Evolutionary conservation across 2,888 invertebrate species (phyloP).

Genomic region (Steinernema hermaphroditum): DNA sequence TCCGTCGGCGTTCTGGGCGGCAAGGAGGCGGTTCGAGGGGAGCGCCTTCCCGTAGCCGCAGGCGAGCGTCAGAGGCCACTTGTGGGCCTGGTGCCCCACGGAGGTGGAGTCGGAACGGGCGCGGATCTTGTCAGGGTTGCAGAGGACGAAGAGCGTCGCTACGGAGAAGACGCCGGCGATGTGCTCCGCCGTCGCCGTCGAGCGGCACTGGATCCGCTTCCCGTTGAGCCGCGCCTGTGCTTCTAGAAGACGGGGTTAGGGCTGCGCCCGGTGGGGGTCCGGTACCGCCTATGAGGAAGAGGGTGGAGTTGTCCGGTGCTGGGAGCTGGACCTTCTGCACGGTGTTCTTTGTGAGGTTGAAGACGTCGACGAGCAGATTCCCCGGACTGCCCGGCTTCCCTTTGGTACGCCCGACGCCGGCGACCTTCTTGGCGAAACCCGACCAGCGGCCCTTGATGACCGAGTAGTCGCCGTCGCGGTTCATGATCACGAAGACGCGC

Average conservation of each 20-base stretch:
- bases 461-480: constrained; percentile 69
- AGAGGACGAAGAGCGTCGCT: constrained; percentile 70
- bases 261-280: neutral
- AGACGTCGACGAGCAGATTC: constrained; percentile 61
- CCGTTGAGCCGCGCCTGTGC: constrained; percentile 66
- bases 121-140: constrained; percentile 68
- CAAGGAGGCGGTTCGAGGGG: constrained; percentile 46
- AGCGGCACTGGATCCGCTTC: constrained; percentile 64
- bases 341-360: constrained; percentile 65
- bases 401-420: constrained; percentile 42
- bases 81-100: constrained; percentile 65
- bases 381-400: constrained; percentile 62
- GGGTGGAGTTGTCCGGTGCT: constrained; percentile 60
- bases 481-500: constrained; percentile 69
- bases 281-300: constrained; percentile 65
- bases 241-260: constrained; percentile 50
- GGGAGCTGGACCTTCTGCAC: constrained; percentile 66
- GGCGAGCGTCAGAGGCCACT: constrained; percentile 68
- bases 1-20: constrained; percentile 38
- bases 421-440: constrained; percentile 65
- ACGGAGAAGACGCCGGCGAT: constrained; percentile 69
- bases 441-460: constrained; percentile 69
- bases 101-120: constrained; percentile 54
- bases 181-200: constrained; percentile 68
- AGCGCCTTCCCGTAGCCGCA: constrained; percentile 68